Evolutionary conservation across 2,113 vertebrate genomes (phyloP).

Genomic region (Nyctibius bracteatus): DNA sequence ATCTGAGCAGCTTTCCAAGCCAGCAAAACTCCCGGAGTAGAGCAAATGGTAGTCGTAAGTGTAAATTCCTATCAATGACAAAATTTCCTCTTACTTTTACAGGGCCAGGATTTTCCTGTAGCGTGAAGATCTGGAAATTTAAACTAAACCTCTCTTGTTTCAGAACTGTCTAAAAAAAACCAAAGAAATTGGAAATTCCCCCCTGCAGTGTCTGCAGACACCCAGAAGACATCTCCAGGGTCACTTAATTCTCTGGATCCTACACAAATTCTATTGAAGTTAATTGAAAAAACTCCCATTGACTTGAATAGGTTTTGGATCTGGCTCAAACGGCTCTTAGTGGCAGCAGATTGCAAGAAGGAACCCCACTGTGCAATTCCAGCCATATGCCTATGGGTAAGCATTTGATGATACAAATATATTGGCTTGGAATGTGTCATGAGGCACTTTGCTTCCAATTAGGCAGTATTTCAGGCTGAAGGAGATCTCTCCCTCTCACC

Average conservation of each 20-base stretch:
- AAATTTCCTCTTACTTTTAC: not conserved
- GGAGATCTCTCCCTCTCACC: not conserved
- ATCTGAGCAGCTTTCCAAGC: not conserved
- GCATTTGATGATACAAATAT: not conserved
- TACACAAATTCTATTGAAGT: not conserved
- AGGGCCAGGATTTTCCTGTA: not conserved
- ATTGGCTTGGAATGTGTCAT: not conserved
- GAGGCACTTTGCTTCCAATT: not conserved
- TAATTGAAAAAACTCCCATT: conserved; percentile 38
- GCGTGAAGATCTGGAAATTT: not conserved
- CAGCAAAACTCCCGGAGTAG: not conserved
- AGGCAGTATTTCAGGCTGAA: not conserved
- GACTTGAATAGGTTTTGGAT: conserved; percentile 37
- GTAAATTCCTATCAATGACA: not conserved
- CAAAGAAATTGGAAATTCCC: not conserved
- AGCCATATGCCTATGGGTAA: conserved; percentile 31
- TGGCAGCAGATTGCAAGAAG: conserved; percentile 24
- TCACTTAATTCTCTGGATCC: conserved; percentile 12
- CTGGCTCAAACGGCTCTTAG: not conserved
- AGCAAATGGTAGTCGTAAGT: not conserved
- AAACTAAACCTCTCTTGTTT: not conserved
- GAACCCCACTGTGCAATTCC: not conserved
- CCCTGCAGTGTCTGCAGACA: not conserved
- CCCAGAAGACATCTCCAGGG: not conserved
- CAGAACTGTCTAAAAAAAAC: not conserved